Evolutionary conservation across 2,888 invertebrate genomes (phyloP), one percentile per base, ranked within the genome.

Genomic region (Euzophera pinguis): DNA sequence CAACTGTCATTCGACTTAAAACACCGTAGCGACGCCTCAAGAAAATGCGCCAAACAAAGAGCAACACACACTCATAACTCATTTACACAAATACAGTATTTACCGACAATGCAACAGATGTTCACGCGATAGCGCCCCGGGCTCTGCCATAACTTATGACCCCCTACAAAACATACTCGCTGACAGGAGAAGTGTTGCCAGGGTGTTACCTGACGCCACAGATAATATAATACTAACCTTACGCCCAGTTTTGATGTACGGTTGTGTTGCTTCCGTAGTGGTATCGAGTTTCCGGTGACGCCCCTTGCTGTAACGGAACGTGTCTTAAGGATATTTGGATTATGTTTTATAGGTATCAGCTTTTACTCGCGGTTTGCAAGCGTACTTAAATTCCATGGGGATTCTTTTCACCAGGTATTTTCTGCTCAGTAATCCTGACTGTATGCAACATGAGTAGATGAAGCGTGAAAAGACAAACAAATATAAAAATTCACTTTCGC

Each of bases 171-270:
- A 54, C 54, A 38, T 50, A 42, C 50, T 10, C 39, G 41, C 16
- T 49, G 58, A 55, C 58, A 59, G 54, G 32, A n/a, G 38, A 51
- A 55, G 54, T 59, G 58, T 54, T 54, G 70, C 68, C 72, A 78
- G 70, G 53, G 54, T 59, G 58, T 54, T 54, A 71, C 68, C 72
- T 78, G 70, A 76, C 81, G 76, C 80, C 76, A 39, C 16, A 39
- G 39, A 39, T 39, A 39, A 39, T 39, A 16, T 39, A 17, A 39
- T 39, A 39, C 39, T 39, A 39, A 39, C 39, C 72, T 78, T 71
- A 76, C 81, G 76, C 80, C 76, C 73, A 65, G 70, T 56, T 69
- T 78, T 84, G 82, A 84, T 70, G 69, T 68, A 83, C 68, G 54
- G 71, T 65, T 49, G 61, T 58, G 55, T 56, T 51, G 68, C 64